These are phyloP conservation scores for Drosophila paulistorum DNA, from an alignment of 1,140 invertebrate species.

Conservation along the genomic window DNA sequence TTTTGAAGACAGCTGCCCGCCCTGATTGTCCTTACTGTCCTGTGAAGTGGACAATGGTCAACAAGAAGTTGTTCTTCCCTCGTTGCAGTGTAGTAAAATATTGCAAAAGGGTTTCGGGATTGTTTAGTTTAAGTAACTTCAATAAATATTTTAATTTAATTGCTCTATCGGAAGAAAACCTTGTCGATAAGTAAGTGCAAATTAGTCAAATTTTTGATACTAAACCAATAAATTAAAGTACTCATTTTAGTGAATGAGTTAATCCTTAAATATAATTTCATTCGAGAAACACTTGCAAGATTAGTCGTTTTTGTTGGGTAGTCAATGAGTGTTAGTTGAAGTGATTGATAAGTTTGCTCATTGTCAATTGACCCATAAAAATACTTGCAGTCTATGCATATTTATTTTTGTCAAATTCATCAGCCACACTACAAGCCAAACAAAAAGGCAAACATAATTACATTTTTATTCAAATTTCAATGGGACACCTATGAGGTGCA, in stretches of 20 bases:
- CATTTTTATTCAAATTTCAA: constrained; percentile 59
- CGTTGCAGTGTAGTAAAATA: constrained; percentile 4
- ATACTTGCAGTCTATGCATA: constrained; percentile 12
- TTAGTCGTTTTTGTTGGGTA: too few relatives aligned
- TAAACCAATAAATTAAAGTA: too few relatives aligned
- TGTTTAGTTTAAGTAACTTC: constrained; percentile 50
- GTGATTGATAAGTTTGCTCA: background rate
- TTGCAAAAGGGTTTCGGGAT: constrained; percentile 5
- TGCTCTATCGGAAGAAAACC: constrained; percentile 10
- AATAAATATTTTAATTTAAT: constrained; percentile 64
- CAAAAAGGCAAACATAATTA: constrained; percentile 58
- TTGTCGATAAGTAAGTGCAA: too few relatives aligned
- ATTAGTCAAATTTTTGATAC: background rate
- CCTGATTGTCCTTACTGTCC: background rate
- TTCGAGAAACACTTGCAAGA: too few relatives aligned
- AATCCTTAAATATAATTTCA: too few relatives aligned
- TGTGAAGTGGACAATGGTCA: constrained; percentile 43
- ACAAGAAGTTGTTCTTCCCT: background rate
- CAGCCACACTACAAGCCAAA: constrained; percentile 3
- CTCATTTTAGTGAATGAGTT: too few relatives aligned
- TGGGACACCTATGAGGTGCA: background rate
- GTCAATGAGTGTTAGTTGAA: too few relatives aligned
- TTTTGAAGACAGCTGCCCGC: constrained; percentile 47
- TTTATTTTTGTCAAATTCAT: constrained; percentile 14
- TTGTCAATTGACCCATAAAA: background rate